Percentiles rank a stretch among this genome's conserved stretches.
phyloP scores from a whole-genome alignment of 2,113 vertebrate species.

The Mastomys natalensis region DNA sequence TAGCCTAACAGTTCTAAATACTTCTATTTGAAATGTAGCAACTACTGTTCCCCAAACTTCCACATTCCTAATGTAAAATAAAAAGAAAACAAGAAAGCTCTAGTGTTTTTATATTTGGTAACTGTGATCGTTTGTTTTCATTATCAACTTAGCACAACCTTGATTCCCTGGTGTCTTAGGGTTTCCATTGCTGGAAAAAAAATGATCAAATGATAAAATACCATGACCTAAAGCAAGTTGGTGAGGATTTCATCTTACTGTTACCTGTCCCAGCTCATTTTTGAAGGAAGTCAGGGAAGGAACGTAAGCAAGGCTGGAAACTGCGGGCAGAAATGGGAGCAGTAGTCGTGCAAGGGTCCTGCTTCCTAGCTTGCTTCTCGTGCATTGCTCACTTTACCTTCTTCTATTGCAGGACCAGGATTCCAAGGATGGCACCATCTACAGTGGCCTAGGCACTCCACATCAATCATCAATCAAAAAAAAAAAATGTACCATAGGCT shows the following conservation, averaged over 20 bases:
- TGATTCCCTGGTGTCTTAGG: background rate
- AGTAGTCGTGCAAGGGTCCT: background rate
- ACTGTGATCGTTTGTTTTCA: background rate
- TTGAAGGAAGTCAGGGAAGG: background rate
- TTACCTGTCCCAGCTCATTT: background rate
- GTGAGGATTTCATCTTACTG: background rate
- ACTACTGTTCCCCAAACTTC: background rate
- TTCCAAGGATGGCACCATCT: background rate
- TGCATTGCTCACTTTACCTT: background rate
- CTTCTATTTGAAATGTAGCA: background rate
- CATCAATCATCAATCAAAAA: background rate
- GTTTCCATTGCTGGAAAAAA: background rate
- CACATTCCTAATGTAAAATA: background rate
- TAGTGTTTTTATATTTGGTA: background rate
- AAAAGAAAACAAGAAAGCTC: background rate
- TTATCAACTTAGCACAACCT: background rate
- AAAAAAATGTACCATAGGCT: background rate
- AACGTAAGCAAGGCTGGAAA: background rate
- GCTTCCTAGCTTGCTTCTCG: background rate
- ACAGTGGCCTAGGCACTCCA: background rate
- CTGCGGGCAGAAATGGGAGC: background rate
- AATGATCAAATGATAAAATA: background rate
- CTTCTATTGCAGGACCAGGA: background rate
- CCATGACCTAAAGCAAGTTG: background rate
- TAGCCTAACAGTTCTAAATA: background rate